Conservation (phyloP, 92 coral and sea anemone genomes). For the Pocillopora meandrina region DNA sequence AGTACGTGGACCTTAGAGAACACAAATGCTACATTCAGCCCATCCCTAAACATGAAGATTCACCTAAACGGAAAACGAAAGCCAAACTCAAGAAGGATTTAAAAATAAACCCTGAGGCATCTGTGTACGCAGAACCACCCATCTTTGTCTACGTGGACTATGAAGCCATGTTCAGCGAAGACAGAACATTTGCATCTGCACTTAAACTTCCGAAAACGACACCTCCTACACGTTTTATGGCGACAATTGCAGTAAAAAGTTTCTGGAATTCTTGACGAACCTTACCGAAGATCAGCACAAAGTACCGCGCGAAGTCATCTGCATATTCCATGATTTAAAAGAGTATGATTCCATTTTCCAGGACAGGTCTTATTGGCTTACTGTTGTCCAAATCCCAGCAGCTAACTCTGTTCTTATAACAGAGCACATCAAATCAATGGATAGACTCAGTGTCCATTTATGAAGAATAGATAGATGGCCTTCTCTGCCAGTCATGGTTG, state of each 20-base stretch:
- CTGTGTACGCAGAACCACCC: neutral
- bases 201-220: neutral
- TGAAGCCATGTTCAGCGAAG: neutral
- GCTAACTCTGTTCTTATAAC: conserved; percentile 36
- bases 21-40: neutral
- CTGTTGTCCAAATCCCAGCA: conserved; percentile 20
- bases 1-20: too few relatives aligned
- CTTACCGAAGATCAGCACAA: neutral
- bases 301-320: neutral
- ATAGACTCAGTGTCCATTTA: conserved; percentile 44
- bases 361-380: conserved; percentile 23
- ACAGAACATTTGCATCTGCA: neutral
- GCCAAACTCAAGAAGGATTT: too few relatives aligned
- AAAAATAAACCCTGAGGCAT: too few relatives aligned
- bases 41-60: neutral
- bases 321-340: neutral
- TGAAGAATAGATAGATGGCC: conserved; percentile 47
- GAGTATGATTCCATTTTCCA: neutral
- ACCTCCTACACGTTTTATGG: neutral
- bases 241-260: neutral
- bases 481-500: conserved; percentile 41
- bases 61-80: neutral
- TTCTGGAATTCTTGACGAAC: neutral
- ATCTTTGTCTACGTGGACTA: neutral
- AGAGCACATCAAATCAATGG: conserved; percentile 48